These are phyloP conservation scores for Drosophila ambigua DNA, from an alignment of 1,140 invertebrate species.

Conservation along the genomic window DNA sequence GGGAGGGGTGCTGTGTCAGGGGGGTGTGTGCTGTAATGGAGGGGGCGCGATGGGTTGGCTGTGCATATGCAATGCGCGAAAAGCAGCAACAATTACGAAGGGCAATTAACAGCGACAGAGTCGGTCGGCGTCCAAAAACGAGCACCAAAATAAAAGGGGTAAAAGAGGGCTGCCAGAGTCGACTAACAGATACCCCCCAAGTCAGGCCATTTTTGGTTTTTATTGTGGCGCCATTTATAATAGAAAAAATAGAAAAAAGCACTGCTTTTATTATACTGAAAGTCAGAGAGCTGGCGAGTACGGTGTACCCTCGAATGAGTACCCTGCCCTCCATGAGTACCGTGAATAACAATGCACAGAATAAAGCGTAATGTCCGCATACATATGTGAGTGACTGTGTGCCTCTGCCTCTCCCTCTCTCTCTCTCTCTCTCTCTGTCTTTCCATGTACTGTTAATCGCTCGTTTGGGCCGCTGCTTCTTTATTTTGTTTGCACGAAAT, in stretches of 20 bases:
- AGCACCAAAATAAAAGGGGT: slow-evolving; percentile 22
- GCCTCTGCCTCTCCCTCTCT: not conserved
- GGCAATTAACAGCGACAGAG: slow-evolving; percentile 61
- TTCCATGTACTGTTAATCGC: slow-evolving; percentile 48
- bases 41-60: not conserved
- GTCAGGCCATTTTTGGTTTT: too few species aligned
- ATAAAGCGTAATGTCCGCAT: slow-evolving; percentile 25
- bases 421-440: not conserved
- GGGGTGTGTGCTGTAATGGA: too few species aligned
- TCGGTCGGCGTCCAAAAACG: slow-evolving; percentile 19
- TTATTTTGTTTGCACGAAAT: slow-evolving; percentile 67
- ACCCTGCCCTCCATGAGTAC: not conserved
- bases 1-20: not conserved
- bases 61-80: slow-evolving; percentile 45
- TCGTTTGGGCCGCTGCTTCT: slow-evolving; percentile 38
- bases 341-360: slow-evolving; percentile 20
- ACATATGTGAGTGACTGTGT: slow-evolving; percentile 19
- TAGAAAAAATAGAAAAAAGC: too few species aligned
- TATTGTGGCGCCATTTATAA: too few species aligned
- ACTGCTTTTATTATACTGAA: too few species aligned
- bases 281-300: too few species aligned
- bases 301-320: not conserved
- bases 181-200: not conserved
- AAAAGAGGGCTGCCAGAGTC: too few species aligned
- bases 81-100: slow-evolving; percentile 59